Evolutionary conservation across 2,797 vertebrate species (phyloP).

Genomic region (Myoxocephalus aenaeus): DNA sequence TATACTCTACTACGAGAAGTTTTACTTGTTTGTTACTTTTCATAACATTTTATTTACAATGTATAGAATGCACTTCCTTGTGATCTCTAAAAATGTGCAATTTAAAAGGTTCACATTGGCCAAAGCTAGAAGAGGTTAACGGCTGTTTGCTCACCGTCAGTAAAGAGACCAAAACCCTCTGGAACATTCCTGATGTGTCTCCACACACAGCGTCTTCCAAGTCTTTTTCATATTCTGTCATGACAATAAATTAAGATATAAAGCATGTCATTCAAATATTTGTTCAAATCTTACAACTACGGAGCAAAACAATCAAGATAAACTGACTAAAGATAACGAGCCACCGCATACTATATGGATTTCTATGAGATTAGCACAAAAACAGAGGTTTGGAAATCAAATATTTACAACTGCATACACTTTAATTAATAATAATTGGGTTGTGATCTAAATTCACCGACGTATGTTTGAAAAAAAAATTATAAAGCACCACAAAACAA

Average conservation of each 20-base stretch:
- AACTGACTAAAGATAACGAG: neutral
- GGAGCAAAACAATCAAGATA: neutral
- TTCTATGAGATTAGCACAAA: neutral
- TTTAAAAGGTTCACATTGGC: neutral
- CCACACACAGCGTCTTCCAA: constrained; percentile 91
- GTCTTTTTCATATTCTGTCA: constrained; percentile 83
- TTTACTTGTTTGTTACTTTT: neutral
- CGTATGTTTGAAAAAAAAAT: neutral
- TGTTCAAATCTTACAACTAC: neutral
- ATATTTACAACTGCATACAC: neutral
- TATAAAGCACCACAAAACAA: neutral
- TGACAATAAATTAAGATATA: neutral
- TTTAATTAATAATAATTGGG: neutral
- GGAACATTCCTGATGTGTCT: constrained; percentile 95
- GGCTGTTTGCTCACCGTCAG: constrained; percentile 84
- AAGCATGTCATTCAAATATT: neutral
- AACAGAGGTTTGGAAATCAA: neutral
- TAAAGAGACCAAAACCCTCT: constrained; percentile 93
- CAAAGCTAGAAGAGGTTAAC: neutral
- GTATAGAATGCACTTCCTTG: neutral
- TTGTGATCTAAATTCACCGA: neutral
- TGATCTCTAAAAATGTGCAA: neutral
- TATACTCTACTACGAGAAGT: neutral
- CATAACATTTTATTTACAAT: neutral
- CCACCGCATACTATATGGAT: neutral